Evolutionary conservation across 2,113 vertebrate genomes (phyloP), one percentile per base, ranked within the genome.

Genomic region (Labeo catla): DNA sequence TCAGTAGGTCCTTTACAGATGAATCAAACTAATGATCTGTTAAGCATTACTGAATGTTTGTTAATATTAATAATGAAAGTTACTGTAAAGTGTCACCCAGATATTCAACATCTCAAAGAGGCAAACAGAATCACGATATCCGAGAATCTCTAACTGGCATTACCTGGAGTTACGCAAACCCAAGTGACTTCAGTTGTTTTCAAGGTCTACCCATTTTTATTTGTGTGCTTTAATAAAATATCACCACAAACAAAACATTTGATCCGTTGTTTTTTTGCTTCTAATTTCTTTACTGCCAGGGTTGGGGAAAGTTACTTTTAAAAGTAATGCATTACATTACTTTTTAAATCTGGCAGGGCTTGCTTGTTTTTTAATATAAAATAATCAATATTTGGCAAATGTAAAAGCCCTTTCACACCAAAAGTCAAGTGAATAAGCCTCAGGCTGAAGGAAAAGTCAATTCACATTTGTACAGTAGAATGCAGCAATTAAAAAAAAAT

Each of bases 191-290:
- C 16, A 76, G 76, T 76, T 82, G 82, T 86, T 87, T 83, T 86
- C 87, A 76, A 77, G 81, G 81, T 87, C 89, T 23, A 74, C 79
- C 84, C 87, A 76, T 88, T 93, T 91, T 90, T 90, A 84, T 92
- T 89, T 91, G 83, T 93, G 90, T 92, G 88, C 87, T 91, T 84
- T 91, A 92, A 92, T 93, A 87, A 91, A 89, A 90, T 21, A 16
- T 63, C 86, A 86, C 88, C 84, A 87, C 86, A 83, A 70, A 87
- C 89, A 77, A 57, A 43, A 9, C 34, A 4, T 9, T 6, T 47
- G 52, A 8, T 78, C 7, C 4, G 0, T 59, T 79, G 9, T n/a
- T 63, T 28, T 3, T 81, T 3, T 16, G 2, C 43, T 68, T 16
- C 8, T 11, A 16, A 28, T 81, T 8, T 63, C 7, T 39, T 39